Base-by-base conservation (phyloP, 2,888 invertebrate genomes). In the Adela reaumurella region DNA sequence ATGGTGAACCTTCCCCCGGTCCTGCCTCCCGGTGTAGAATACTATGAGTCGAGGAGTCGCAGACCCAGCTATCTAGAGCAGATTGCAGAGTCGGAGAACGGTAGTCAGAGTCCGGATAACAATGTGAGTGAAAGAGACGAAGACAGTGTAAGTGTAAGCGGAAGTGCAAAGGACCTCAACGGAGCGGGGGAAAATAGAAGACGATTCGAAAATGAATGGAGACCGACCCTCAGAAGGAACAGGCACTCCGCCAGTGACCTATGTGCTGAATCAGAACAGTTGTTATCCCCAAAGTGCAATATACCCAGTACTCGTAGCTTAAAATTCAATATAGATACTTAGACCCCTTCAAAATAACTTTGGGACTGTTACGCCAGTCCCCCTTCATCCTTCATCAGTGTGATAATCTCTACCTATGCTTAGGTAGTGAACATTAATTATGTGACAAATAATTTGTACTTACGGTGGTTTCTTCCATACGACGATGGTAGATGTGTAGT, bases 231-330 rank as follows among this genome's bases (percentile, higher is more conserved):
- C 54, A 70, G 63, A 54, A 77, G 81, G 52, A 85, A 83, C 61
- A 76, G 88, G 53, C 86, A 86, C 64, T 88, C 88, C 42, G 83
- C 88, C 10, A 88, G 87, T 50, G 88, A 88, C 62, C 79, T 87
- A 19, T 83, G 84, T 57, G 85, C 81, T 54, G 81, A 79, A 48
- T 74, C 83, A 1, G 72, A 79, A 53, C 62, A 81, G 51, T 70
- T 86, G 54, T 81, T 85, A 50, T 81, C 82, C 51, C 70, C 80
- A 10, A 70, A 78, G 50, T 67, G 74, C 43, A 76, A 83, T 16
- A 72, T 86, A 54, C 82, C 85, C 35, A 85, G 86, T 58, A 84
- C 87, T 5, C 81, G 85, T 51, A 87, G 87, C 51, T 74, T 87
- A 56, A 83, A 86, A 61, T 82, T 82, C 55, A 76, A 77, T 58